Base-by-base conservation (phyloP, 2,113 vertebrate genomes). In the Alces alces region DNA sequence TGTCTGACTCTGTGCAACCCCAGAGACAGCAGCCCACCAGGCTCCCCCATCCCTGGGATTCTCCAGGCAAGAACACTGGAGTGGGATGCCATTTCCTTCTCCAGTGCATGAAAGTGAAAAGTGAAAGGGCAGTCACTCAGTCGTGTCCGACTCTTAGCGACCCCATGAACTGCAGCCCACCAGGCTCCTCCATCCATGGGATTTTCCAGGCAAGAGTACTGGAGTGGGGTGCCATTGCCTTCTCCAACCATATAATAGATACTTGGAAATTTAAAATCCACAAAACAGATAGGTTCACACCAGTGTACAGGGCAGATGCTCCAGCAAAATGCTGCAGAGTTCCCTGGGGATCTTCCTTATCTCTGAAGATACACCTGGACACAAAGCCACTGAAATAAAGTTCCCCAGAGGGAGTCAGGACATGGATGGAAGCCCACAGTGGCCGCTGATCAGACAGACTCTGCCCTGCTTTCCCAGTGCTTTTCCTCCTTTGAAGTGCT, bases 351-450 rank as follows among this genome's bases (percentile, higher is more conserved):
- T 13, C n/a, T 58, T 85, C 10, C 21, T 92, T 96, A 85, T 95
- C 85, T 82, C 47, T 95, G 60, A 91, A 89, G 78, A 36, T 92
- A 90, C 1, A 95, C 79, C 78, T 93, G 79, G 52, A 8, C 89
- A 28, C 39, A 45, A 2, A 91, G 27, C n/a, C 79, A 50, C 60
- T 17, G 6, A 93, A 89, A 64, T 45, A 36, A 73, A 84, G 4
- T 36, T 61, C 12, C 47, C 45, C 83, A 21, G 47, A 82, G 54
- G 36, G 58, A 86, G 14, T 61, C 30, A 64, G 25, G 21, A 5
- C 3, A 0, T 3, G n/a, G 13, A 54, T 27, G 13, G 9, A 91
- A 33, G 57, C n/a, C 58, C 60, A 13, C 8, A 2, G 16, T 13
- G 52, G 57, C 1, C 0, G 6, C 61, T 86, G 50, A 89, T 52